Evolutionary conservation across 92 coral and sea anemone species (phyloP).

Genomic region (Epizoanthus stellaris): DNA sequence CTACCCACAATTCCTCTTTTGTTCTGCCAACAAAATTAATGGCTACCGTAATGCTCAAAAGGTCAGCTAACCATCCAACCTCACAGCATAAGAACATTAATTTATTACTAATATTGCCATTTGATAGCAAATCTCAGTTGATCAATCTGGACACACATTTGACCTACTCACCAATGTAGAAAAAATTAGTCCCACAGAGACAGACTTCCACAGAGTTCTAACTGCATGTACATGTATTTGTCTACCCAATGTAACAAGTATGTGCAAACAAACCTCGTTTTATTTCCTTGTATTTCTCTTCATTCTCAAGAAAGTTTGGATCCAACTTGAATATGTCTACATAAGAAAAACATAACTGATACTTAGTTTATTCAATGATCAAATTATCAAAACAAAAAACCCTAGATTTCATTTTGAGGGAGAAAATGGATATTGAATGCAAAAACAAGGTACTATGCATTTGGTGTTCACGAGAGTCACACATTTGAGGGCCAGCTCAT

Average conservation of each 20-base stretch:
- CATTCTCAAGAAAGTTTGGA: slow-evolving; percentile 91
- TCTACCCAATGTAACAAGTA: not conserved
- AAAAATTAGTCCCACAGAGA: not conserved
- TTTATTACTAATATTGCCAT: no score
- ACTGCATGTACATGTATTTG: not conserved
- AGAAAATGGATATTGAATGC: not conserved
- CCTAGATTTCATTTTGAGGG: no score
- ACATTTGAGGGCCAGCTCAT: no score
- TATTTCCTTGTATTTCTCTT: slow-evolving; percentile 95
- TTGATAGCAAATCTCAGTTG: no score
- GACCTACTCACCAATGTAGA: not conserved
- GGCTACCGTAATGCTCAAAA: no score
- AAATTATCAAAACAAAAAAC: no score
- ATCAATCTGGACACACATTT: not conserved
- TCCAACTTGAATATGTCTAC: slow-evolving; percentile 94
- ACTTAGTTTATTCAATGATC: no score
- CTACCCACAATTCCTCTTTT: no score
- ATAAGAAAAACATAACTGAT: not conserved
- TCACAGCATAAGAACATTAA: no score
- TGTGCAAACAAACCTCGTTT: slow-evolving; percentile 69
- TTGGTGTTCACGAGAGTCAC: no score
- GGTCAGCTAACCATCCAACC: no score
- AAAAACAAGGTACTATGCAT: not conserved
- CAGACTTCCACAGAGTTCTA: not conserved
- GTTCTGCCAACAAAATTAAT: no score